These are phyloP conservation scores for Cremastinae sp. DNA, from an alignment of 2,888 invertebrate species.

Conservation along the genomic window DNA sequence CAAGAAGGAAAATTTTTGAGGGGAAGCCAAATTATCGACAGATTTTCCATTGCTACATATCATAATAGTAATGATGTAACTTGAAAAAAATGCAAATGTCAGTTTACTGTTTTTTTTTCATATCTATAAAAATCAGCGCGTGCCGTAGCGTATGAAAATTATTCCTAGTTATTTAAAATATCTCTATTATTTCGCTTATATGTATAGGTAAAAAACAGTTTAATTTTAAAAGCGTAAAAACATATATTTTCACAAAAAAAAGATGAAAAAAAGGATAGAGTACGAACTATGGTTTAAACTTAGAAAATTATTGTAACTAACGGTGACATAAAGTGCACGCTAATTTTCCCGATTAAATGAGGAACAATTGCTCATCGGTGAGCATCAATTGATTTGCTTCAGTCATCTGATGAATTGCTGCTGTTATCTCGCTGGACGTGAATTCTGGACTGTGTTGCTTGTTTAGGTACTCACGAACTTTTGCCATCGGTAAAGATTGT, in stretches of 20 bases:
- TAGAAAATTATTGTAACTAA: not conserved
- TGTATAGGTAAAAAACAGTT: constrained; percentile 6
- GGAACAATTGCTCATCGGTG: constrained; percentile 90
- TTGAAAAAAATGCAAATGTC: no score
- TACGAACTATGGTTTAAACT: not conserved
- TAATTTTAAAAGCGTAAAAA: constrained; percentile 38
- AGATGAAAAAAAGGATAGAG: constrained; percentile 16
- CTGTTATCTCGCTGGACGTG: constrained; percentile 86
- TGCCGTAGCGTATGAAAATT: no score
- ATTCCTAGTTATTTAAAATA: no score
- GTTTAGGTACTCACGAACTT: constrained; percentile 86
- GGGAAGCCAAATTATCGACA: no score
- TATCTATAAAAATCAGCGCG: no score
- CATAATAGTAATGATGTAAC: no score
- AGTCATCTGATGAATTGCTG: constrained; percentile 91
- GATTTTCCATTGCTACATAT: no score
- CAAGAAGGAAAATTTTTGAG: no score
- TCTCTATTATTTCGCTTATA: no score
- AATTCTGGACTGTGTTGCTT: constrained; percentile 84
- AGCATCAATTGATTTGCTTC: constrained; percentile 96
- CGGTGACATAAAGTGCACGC: not conserved
- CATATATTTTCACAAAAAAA: constrained; percentile 9
- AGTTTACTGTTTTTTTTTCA: no score
- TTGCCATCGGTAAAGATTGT: constrained; percentile 86
- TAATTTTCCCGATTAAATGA: constrained; percentile 83